Evolutionary conservation across 1,140 invertebrate species (phyloP).

Genomic region (Papilio polytes): DNA sequence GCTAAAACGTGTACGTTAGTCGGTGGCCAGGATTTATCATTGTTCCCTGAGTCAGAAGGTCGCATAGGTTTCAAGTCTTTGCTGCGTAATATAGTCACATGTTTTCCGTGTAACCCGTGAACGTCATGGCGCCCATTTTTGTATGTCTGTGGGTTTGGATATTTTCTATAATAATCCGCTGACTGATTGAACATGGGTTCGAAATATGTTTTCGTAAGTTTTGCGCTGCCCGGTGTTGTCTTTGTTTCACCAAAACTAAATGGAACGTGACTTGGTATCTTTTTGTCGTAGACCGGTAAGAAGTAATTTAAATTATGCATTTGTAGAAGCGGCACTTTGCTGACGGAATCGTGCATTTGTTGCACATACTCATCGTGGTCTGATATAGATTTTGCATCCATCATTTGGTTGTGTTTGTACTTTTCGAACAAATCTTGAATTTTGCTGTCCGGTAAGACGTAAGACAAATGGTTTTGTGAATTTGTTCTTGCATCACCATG

Average conservation of each 20-base stretch:
- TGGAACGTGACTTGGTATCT: conserved; percentile 31
- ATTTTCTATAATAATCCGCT: conserved; percentile 32
- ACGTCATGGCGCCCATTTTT: conserved; percentile 37
- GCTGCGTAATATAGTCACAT: conserved; percentile 57
- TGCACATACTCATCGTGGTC: conserved; percentile 49
- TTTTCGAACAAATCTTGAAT: conserved; percentile 50
- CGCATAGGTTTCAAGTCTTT: conserved; percentile 54
- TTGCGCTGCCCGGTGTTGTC: background rate
- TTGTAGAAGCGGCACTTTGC: conserved; percentile 60
- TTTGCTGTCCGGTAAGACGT: conserved; percentile 55
- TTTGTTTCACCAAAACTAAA: conserved; percentile 40
- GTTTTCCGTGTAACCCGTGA: conserved; percentile 48
- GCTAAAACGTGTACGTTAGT: conserved; percentile 54
- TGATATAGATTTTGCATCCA: conserved; percentile 45
- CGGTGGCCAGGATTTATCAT: conserved; percentile 43
- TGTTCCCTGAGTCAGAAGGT: conserved; percentile 46
- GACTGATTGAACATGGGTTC: conserved; percentile 43
- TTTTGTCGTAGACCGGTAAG: conserved; percentile 54
- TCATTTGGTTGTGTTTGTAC: conserved; percentile 40
- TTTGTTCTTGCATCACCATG: conserved; percentile 6
- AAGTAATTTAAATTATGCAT: conserved; percentile 61
- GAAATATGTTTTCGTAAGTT: conserved; percentile 46
- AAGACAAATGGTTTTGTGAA: conserved; percentile 45
- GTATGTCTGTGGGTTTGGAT: conserved; percentile 19
- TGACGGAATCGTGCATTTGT: conserved; percentile 53